phyloP scores from a whole-genome alignment of 2,797 vertebrate genomes.

The Semaprochilodus insignis region DNA sequence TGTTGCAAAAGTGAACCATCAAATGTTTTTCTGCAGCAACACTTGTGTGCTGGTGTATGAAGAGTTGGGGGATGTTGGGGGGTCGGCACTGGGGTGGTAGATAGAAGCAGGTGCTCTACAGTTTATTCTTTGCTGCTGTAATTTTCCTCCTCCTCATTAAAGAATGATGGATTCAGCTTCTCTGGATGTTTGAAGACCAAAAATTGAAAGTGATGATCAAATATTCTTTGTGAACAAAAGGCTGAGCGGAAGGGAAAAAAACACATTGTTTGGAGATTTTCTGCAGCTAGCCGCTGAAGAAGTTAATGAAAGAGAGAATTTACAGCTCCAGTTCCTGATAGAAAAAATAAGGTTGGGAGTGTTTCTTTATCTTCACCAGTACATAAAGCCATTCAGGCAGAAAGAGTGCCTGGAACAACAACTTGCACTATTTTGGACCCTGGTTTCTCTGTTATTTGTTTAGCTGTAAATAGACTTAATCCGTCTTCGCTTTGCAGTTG shows the following conservation, averaged over 20 bases:
- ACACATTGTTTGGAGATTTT: conserved; percentile 8
- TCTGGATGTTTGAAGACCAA: conserved; percentile 2
- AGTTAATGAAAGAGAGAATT: conserved; percentile 28
- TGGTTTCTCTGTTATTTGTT: conserved; percentile 21
- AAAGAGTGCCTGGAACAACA: conserved; percentile 22
- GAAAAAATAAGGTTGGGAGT: neutral
- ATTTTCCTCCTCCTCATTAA: neutral
- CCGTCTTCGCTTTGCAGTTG: conserved; percentile 27
- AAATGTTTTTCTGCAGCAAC: neutral
- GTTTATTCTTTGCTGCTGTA: conserved; percentile 26
- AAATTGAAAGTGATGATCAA: conserved; percentile 38
- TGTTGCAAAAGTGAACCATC: neutral
- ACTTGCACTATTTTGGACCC: conserved; percentile 28
- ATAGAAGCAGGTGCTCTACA: conserved; percentile 18
- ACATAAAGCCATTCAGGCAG: conserved; percentile 31
- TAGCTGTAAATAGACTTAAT: conserved; percentile 40
- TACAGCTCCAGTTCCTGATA: conserved; percentile 15
- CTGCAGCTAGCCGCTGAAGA: neutral
- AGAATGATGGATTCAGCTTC: conserved; percentile 8
- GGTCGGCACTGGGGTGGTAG: neutral
- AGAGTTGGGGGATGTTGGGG: neutral
- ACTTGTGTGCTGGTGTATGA: conserved; percentile 6
- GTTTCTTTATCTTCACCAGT: conserved; percentile 6
- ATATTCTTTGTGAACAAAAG: conserved; percentile 17
- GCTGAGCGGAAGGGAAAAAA: neutral